Conservation (phyloP, 2,113 vertebrate genomes). For the Marmota flaviventris region DNA sequence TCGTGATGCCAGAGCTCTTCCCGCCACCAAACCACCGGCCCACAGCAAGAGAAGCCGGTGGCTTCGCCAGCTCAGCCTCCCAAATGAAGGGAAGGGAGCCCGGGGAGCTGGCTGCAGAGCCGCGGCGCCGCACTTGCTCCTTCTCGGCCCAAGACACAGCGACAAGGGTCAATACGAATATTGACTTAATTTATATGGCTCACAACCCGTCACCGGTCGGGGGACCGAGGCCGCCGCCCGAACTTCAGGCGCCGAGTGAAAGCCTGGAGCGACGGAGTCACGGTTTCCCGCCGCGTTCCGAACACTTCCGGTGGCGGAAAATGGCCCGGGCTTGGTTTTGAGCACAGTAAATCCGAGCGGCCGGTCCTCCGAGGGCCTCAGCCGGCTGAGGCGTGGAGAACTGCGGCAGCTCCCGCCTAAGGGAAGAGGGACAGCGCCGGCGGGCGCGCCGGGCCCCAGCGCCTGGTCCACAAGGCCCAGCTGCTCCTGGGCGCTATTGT, state of each 20-base stretch:
- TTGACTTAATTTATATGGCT: not conserved
- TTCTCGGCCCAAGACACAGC: not conserved
- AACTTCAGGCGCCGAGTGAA: not conserved
- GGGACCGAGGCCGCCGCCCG: not conserved
- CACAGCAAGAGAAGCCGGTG: not conserved
- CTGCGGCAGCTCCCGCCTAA: not conserved
- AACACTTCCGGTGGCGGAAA: not conserved
- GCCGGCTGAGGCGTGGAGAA: no score
- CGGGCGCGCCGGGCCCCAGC: rapidly evolving
- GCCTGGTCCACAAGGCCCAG: rapidly evolving
- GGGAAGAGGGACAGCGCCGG: no score
- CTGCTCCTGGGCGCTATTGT: rapidly evolving
- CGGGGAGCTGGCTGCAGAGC: not conserved
- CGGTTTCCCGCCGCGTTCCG: not conserved
- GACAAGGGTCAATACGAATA: not conserved
- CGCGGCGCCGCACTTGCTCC: rapidly evolving
- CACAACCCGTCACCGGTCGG: not conserved
- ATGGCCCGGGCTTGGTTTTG: not conserved
- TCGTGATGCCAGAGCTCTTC: not conserved
- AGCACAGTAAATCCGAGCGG: not conserved
- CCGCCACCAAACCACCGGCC: not conserved
- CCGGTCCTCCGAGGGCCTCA: not conserved
- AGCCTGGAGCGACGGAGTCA: not conserved
- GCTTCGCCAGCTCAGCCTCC: not conserved
- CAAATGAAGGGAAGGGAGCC: not conserved